Evolutionary conservation across 2,797 vertebrate species (phyloP).

Genomic region (Tenualosa thibaudeaui): DNA sequence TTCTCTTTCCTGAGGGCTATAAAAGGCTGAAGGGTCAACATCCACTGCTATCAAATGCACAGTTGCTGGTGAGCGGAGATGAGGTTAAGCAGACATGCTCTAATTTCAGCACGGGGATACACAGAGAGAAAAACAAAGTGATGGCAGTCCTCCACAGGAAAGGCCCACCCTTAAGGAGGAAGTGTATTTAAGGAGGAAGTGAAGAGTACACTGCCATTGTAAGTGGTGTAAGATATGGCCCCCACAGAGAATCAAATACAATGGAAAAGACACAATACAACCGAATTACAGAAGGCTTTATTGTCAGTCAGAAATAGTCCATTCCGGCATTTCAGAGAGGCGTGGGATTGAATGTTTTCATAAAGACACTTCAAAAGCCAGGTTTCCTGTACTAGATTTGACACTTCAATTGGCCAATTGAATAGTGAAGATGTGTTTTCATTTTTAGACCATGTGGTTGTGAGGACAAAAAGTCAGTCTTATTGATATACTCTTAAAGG

Average conservation of each 20-base stretch:
- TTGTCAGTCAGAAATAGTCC: neutral
- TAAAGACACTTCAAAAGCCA: neutral
- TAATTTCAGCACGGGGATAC: constrained; percentile 32
- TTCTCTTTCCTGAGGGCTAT: neutral
- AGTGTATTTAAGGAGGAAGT: constrained; percentile 55
- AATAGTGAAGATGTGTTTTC: neutral
- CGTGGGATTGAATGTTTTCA: neutral
- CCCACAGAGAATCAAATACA: neutral
- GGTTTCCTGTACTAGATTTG: neutral
- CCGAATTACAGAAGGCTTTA: neutral
- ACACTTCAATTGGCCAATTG: neutral
- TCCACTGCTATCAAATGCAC: neutral
- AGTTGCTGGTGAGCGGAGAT: neutral
- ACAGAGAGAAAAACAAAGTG: constrained; percentile 27
- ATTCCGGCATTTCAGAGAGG: neutral
- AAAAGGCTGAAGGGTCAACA: neutral
- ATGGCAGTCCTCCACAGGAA: constrained; percentile 58
- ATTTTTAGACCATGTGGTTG: neutral
- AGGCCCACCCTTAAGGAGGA: constrained; percentile 51
- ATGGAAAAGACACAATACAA: neutral
- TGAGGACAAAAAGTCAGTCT: neutral
- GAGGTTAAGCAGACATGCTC: neutral
- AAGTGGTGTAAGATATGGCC: neutral
- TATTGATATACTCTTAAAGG: no score
- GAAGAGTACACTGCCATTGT: constrained; percentile 41